phyloP scores from a whole-genome alignment of 1,140 invertebrate genomes.

The Phymastichus coffea region DNA sequence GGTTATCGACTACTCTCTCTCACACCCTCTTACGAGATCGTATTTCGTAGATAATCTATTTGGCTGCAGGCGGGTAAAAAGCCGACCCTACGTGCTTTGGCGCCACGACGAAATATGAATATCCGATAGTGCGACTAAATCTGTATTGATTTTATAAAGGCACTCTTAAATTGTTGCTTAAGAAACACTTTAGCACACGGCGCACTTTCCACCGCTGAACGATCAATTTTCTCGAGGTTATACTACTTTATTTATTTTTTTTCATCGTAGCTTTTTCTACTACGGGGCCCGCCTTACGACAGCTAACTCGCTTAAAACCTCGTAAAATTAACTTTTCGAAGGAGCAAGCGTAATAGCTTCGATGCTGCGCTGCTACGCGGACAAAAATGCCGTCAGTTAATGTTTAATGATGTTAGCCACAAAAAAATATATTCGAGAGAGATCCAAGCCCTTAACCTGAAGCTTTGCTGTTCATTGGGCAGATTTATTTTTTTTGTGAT shows the following conservation, averaged over 20 bases:
- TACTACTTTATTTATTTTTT: too few species aligned
- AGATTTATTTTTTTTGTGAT: too few species aligned
- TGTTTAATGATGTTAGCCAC: neutral
- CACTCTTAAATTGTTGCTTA: conserved; percentile 6
- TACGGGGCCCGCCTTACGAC: conserved; percentile 1
- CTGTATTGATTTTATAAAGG: conserved; percentile 2
- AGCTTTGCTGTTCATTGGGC: too few species aligned
- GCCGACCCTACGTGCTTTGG: too few species aligned
- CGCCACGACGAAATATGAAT: neutral
- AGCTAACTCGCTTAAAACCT: conserved; percentile 26
- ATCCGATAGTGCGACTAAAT: neutral
- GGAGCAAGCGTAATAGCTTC: conserved; percentile 4
- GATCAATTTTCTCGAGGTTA: conserved; percentile 19
- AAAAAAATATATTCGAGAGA: conserved; percentile 3
- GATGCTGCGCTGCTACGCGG: neutral
- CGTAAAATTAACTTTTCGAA: conserved; percentile 17
- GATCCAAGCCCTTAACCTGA: too few species aligned
- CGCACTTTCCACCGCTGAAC: neutral
- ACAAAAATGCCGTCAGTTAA: conserved; percentile 11
- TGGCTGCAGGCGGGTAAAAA: too few species aligned
- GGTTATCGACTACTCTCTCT: conserved; percentile 3
- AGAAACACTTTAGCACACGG: conserved; percentile 18
- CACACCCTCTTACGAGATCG: neutral
- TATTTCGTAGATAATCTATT: conserved; percentile 5
- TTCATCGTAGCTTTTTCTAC: conserved; percentile 1